A percentile compares a stretch with the other conserved stretches of the same genome.
Conservation (phyloP, 1,140 invertebrate species). For the Chrysoperla carnea region DNA sequence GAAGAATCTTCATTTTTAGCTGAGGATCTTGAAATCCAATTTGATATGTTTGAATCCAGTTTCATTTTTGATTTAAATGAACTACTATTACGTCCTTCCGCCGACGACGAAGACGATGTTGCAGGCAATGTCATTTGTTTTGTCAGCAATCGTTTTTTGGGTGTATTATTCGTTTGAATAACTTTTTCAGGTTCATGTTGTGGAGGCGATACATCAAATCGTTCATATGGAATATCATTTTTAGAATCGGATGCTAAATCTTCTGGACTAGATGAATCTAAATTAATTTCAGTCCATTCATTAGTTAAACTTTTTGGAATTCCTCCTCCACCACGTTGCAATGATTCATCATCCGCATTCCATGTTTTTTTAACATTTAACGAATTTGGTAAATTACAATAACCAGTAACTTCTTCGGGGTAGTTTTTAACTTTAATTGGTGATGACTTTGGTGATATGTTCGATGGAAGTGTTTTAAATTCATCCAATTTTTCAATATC, state of each 20-base stretch:
- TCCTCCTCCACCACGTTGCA: slow-evolving; percentile 4
- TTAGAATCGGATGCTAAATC: slow-evolving; percentile 11
- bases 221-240: slow-evolving; percentile 10
- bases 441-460: slow-evolving; percentile 16
- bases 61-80: slow-evolving; percentile 14
- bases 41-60: slow-evolving; percentile 20
- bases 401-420: slow-evolving; percentile 21
- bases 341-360: slow-evolving; percentile 7
- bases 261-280: slow-evolving; percentile 32
- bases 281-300: slow-evolving; percentile 33
- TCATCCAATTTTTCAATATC: slow-evolving; percentile 13
- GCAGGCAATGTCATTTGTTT: slow-evolving; percentile 15
- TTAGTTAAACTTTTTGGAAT: slow-evolving; percentile 16
- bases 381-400: slow-evolving; percentile 5
- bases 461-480: slow-evolving; percentile 24
- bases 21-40: slow-evolving; percentile 32
- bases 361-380: background rate
- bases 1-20: slow-evolving; percentile 20
- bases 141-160: slow-evolving; percentile 11
- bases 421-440: slow-evolving; percentile 14
- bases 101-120: slow-evolving; percentile 3
- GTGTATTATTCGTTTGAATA: background rate
- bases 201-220: slow-evolving; percentile 4
- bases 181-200: background rate
- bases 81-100: slow-evolving; percentile 10